Percentiles rank a stretch among this genome's conserved stretches.
phyloP scores from a whole-genome alignment of 2,797 vertebrate genomes.

The Hozukius guyotensis region DNA sequence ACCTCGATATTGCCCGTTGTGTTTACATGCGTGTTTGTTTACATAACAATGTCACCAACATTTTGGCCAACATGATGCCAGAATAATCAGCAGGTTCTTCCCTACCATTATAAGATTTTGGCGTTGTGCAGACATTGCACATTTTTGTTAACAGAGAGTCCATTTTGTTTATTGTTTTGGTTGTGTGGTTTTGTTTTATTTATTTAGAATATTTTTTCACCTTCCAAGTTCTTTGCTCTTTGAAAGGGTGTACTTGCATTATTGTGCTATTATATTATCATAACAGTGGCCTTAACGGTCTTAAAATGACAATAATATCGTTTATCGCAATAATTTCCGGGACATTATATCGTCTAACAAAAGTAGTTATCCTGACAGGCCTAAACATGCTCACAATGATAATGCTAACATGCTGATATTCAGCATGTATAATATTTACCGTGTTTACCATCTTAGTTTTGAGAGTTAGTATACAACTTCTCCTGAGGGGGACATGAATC shows the following conservation, averaged over 20 bases:
- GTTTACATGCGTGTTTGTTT: neutral
- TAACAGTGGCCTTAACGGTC: neutral
- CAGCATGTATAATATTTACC: too few relatives aligned
- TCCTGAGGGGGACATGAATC: too few relatives aligned
- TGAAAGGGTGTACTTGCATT: neutral
- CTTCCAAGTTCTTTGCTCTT: neutral
- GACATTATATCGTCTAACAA: neutral
- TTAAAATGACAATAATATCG: neutral
- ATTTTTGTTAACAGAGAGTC: neutral
- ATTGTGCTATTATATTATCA: neutral
- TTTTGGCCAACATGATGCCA: neutral
- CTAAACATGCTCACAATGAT: too few relatives aligned
- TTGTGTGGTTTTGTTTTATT: neutral
- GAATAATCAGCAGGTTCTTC: neutral
- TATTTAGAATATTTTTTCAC: neutral
- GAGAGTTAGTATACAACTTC: too few relatives aligned
- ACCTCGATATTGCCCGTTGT: neutral
- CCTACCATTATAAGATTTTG: neutral
- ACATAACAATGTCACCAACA: neutral
- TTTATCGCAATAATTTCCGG: accelerated
- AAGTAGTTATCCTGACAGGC: too few relatives aligned
- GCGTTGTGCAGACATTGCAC: neutral
- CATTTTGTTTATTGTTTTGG: neutral
- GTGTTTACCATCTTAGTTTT: too few relatives aligned
- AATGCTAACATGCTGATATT: too few relatives aligned